These are phyloP conservation scores for Procapra przewalskii DNA, from an alignment of 2,113 vertebrate species.

Conservation along the genomic window DNA sequence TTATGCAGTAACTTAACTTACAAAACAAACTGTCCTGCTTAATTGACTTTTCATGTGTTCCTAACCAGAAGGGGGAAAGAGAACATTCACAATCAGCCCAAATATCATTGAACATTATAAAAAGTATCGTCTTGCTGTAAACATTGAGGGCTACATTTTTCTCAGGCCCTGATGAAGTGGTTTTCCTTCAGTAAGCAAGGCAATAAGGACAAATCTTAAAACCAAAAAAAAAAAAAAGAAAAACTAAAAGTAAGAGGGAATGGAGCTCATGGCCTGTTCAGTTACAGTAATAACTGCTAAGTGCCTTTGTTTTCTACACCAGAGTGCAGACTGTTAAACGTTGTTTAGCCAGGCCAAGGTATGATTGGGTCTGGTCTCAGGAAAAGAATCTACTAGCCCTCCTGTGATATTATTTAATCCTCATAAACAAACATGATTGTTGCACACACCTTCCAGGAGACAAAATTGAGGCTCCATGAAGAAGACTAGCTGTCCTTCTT, in stretches of 20 bases:
- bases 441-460: background rate
- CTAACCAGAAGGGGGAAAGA: background rate
- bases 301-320: background rate
- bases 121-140: background rate
- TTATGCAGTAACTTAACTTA: background rate
- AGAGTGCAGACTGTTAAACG: background rate
- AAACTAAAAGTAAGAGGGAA: background rate
- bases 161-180: background rate
- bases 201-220: background rate
- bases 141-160: background rate
- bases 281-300: background rate
- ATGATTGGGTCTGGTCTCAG: background rate
- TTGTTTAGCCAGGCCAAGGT: background rate
- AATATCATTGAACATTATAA: background rate
- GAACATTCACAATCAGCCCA: background rate
- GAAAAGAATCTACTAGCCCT: background rate
- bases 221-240: background rate
- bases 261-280: background rate
- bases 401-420: background rate
- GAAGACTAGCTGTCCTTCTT: background rate
- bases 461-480: background rate
- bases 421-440: background rate
- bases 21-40: background rate
- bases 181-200: constrained; percentile 14
- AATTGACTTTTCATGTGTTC: constrained; percentile 26